These are phyloP conservation scores for Drosophila miranda DNA, from an alignment of 1,140 invertebrate genomes.

Conservation along the genomic window DNA sequence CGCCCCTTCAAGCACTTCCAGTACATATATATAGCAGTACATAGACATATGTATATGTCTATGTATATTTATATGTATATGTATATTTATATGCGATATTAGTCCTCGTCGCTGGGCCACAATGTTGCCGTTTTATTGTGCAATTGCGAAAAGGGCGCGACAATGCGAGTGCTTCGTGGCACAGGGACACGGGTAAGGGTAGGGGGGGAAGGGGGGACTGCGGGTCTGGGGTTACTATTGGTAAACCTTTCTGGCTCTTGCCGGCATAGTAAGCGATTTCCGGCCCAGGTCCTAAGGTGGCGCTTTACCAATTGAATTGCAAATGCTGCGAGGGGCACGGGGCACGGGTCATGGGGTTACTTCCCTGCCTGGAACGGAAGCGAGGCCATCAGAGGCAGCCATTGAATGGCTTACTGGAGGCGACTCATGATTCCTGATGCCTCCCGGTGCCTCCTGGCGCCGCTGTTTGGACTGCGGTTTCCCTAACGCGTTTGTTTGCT, in stretches of 20 bases:
- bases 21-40: slow-evolving; percentile 23
- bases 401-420: slow-evolving; percentile 60
- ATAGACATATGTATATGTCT: slow-evolving; percentile 32
- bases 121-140: slow-evolving; percentile 74
- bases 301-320: slow-evolving; percentile 76
- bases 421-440: slow-evolving; percentile 36
- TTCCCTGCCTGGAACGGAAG: slow-evolving; percentile 45
- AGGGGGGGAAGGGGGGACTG: neutral
- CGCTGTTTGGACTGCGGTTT: slow-evolving; percentile 63
- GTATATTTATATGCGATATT: slow-evolving; percentile 63
- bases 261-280: slow-evolving; percentile 76
- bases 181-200: too few species aligned
- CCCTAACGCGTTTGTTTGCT: slow-evolving; percentile 71
- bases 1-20: neutral
- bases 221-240: slow-evolving; percentile 18
- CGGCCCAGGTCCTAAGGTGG: slow-evolving; percentile 70
- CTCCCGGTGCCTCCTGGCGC: slow-evolving; percentile 7
- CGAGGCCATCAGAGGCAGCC: slow-evolving; percentile 67
- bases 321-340: slow-evolving; percentile 51
- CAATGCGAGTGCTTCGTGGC: slow-evolving; percentile 18
- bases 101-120: slow-evolving; percentile 54
- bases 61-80: slow-evolving; percentile 8
- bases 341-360: neutral
- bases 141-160: slow-evolving; percentile 54
- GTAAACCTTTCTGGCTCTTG: slow-evolving; percentile 57